Evolutionary conservation across 2,888 invertebrate genomes (phyloP), one percentile per base, ranked within the genome.

Genomic region (Corbicula japonica): DNA sequence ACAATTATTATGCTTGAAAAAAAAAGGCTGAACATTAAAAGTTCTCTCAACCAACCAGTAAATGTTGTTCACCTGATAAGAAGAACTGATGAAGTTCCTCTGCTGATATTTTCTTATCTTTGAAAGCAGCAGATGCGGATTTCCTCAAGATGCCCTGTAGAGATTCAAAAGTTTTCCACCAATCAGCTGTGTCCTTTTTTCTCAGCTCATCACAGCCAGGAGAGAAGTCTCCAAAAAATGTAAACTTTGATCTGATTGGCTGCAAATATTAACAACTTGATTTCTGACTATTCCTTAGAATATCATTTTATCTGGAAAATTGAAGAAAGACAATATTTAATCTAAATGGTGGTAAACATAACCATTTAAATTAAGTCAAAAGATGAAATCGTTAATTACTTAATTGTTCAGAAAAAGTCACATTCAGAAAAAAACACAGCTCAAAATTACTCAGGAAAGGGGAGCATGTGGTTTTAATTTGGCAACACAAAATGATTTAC

Each of bases 231-330:
- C 86, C 88, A 80, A 85, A 91, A 63, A 89, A 83, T 56, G 87
- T 86, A 76, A 88, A 88, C 83, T 87, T 80, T 1, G 85, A 85
- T 69, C 85, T 86, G 78, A 92, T 88, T 82, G 90, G 89, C 91
- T 91, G 83, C 61, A 87, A 76, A 23, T 21, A 35, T 48, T 23
- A 50, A n/a, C n/a, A n/a, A n/a, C n/a, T n/a, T n/a, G n/a, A n/a
- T n/a, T n/a, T n/a, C n/a, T n/a, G n/a, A n/a, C n/a, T n/a, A n/a
- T n/a, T n/a, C n/a, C n/a, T n/a, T n/a, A n/a, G n/a, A n/a, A n/a
- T n/a, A n/a, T n/a, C n/a, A n/a, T n/a, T n/a, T n/a, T n/a, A n/a
- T n/a, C n/a, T n/a, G n/a, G n/a, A n/a, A n/a, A n/a, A n/a, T n/a
- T n/a, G n/a, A n/a, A n/a, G n/a, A n/a, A n/a, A n/a, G n/a, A n/a